phyloP scores from a whole-genome alignment of 2,113 vertebrate species.

The Myotis yumanensis region DNA sequence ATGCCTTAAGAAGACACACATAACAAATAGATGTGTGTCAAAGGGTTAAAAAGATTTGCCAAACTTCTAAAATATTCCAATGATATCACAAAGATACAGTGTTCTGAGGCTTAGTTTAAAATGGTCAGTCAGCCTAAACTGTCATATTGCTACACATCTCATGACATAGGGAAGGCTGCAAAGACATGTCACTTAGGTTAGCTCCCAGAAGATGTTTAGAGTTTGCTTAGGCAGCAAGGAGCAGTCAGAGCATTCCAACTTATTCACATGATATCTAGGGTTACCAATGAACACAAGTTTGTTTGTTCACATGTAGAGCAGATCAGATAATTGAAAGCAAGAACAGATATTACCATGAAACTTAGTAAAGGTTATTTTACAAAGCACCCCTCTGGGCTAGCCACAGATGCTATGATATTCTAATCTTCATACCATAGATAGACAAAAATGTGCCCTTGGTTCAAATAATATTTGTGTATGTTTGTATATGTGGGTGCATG shows the following conservation, averaged over 20 bases:
- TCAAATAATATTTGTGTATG: not conserved
- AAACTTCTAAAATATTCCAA: not conserved
- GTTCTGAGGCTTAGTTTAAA: not conserved
- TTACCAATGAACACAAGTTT: not conserved
- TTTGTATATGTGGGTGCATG: not conserved
- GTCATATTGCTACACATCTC: not conserved
- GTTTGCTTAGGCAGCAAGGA: not conserved
- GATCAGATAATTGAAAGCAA: not conserved
- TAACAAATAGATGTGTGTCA: not conserved
- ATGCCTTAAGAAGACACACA: not conserved
- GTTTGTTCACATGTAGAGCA: not conserved
- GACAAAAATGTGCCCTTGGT: not conserved
- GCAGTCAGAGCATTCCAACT: accelerated
- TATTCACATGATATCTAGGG: not conserved
- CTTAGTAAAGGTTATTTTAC: not conserved
- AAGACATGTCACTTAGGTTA: not conserved
- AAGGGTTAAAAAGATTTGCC: not conserved
- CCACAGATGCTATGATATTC: not conserved
- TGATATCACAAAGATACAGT: not conserved
- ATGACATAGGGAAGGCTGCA: not conserved
- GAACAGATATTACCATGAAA: not conserved
- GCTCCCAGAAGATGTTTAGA: not conserved
- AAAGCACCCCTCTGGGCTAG: not conserved
- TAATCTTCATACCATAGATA: not conserved
- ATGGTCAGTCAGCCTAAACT: not conserved